Evolutionary conservation across 2,113 vertebrate species (phyloP), one percentile per base, ranked within the genome.

Genomic region (Chunga burmeisteri): DNA sequence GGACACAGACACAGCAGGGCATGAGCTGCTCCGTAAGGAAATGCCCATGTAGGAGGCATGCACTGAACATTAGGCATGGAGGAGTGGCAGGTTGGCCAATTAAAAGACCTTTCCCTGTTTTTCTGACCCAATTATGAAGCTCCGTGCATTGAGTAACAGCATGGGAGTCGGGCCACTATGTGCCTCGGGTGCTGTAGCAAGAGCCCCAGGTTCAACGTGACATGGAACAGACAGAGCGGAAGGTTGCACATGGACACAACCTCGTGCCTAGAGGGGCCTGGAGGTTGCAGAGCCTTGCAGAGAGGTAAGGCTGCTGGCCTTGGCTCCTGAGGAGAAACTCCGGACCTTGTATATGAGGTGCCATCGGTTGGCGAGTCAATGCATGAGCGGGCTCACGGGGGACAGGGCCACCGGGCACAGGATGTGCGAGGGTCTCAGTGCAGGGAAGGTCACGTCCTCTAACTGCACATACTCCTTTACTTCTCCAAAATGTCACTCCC

Each of bases 1-100:
- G 68, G 65, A 73, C n/a, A 61, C 4, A 36, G 26, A 46, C 32
- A 49, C 0, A 0, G 25, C 27, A 49, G 55, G 2, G 1, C 29
- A 55, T 5, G 20, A 86, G 16, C 27, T 73, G 50, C 18, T 81
- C 23, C n/a, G 4, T 16, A 12, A n/a, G 63, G 63, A 88, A 93
- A 25, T 16, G 17, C 15, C 7, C 4, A 0, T 11, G 38, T 50
- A 47, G 29, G 72, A 42, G 11, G 29, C 38, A 66, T 3, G 26
- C 7, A 8, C 40, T 61, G 86, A 77, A 52, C 15, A n/a, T 17
- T 16, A 29, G 21, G 49, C 42, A 77, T 1, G 2, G 50, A 56
- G 46, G 22, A 65, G 27, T 18, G 71, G 17, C 53, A 66, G 46
- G 36, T 0, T 88, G 34, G 52, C 40, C 29, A 34, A 65, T 29